phyloP scores from a whole-genome alignment of 2,888 invertebrate species.

The Lydus trimaculatus region DNA sequence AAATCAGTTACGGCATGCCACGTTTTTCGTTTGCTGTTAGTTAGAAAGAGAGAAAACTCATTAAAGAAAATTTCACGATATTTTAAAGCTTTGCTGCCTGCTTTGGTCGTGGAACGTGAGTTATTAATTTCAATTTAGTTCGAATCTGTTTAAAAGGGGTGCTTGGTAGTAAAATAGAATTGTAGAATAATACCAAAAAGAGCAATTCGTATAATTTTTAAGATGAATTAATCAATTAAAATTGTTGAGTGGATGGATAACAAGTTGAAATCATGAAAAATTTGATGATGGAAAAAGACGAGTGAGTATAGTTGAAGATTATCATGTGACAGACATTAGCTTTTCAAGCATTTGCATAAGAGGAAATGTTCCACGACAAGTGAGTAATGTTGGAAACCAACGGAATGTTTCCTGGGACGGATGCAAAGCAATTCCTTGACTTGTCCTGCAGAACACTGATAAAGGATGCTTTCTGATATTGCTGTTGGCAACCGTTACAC shows the following conservation, averaged over 20 bases:
- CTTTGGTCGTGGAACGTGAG: conserved; percentile 25
- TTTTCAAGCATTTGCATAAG: conserved; percentile 3
- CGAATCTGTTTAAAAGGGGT: conserved; percentile 13
- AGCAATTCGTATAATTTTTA: conserved; percentile 7
- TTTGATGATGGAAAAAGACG: background rate
- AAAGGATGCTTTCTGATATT: conserved; percentile 19
- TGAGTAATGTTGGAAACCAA: conserved; percentile 17
- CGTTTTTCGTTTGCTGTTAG: conserved; percentile 16
- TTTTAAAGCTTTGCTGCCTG: conserved; percentile 28
- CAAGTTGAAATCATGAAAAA: conserved; percentile 24
- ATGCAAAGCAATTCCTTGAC: conserved; percentile 27
- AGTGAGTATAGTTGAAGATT: background rate
- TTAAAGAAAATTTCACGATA: conserved; percentile 37
- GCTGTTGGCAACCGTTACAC: conserved; percentile 18
- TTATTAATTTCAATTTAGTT: conserved; percentile 36
- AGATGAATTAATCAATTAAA: conserved; percentile 29
- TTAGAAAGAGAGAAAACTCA: conserved; percentile 36
- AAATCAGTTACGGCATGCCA: conserved; percentile 37
- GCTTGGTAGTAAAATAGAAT: background rate
- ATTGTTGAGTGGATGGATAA: conserved; percentile 15
- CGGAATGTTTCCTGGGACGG: conserved; percentile 14
- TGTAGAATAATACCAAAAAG: background rate
- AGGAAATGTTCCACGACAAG: conserved; percentile 11
- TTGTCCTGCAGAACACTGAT: conserved; percentile 38
- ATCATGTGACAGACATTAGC: conserved; percentile 7